These are phyloP conservation scores for Drosophila parabipectinata DNA, from an alignment of 1,140 invertebrate species.

Conservation along the genomic window DNA sequence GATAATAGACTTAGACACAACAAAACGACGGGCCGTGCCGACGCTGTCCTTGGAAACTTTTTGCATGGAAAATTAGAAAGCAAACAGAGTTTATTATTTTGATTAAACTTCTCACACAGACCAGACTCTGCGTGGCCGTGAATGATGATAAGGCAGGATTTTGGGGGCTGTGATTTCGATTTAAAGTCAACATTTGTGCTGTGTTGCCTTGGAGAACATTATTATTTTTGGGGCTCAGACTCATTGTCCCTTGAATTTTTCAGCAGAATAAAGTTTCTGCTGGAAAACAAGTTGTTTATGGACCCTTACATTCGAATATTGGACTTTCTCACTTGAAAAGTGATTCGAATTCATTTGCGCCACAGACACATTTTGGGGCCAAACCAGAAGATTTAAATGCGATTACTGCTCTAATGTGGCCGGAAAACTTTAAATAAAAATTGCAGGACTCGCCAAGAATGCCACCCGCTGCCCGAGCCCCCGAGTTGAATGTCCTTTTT, in stretches of 20 bases:
- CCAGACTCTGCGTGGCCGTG: slow-evolving; percentile 36
- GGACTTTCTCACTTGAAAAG: neutral
- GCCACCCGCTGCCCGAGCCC: slow-evolving; percentile 26
- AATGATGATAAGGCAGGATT: slow-evolving; percentile 43
- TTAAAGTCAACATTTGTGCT: slow-evolving; percentile 25
- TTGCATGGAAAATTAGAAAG: slow-evolving; percentile 58
- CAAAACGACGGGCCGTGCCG: slow-evolving; percentile 2
- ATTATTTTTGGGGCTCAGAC: neutral
- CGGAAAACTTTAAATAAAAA: slow-evolving; percentile 5
- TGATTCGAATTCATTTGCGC: too few species aligned
- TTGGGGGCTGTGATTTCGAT: slow-evolving; percentile 24
- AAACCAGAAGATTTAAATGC: too few species aligned
- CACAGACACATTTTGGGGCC: too few species aligned
- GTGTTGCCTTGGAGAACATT: neutral
- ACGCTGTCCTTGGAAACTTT: slow-evolving; percentile 48
- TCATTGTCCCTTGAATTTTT: neutral
- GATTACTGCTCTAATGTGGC: slow-evolving; percentile 3
- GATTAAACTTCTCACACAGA: slow-evolving; percentile 56
- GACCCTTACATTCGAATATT: neutral
- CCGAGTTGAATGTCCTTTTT: slow-evolving; percentile 44
- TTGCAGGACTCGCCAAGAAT: neutral
- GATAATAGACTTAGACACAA: slow-evolving; percentile 58
- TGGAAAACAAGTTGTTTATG: neutral
- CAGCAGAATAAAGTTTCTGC: neutral
- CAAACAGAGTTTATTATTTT: slow-evolving; percentile 61